A percentile compares a stretch with the other conserved stretches of the same genome.
phyloP scores from a whole-genome alignment of 2,888 invertebrate genomes.

The Parasteatoda lunata region DNA sequence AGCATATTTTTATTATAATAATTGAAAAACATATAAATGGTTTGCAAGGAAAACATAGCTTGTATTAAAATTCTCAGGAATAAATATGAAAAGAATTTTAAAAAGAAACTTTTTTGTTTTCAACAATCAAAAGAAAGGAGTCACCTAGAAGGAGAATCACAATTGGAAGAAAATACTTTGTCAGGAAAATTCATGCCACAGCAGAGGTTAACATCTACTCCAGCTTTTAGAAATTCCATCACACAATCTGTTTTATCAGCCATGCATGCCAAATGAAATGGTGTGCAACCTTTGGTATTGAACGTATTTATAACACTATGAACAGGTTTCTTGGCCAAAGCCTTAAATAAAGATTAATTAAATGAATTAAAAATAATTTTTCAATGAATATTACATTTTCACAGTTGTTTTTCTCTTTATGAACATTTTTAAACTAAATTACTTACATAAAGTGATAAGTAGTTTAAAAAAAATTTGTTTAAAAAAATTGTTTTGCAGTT shows the following conservation, averaged over 20 bases:
- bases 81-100: background rate
- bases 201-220: conserved; percentile 85
- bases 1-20: no score
- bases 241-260: conserved; percentile 84
- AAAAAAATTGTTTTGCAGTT: no score
- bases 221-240: conserved; percentile 85
- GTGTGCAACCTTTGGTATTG: conserved; percentile 79
- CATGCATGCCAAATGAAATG: conserved; percentile 76
- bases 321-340: conserved; percentile 71
- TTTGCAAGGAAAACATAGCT: no score
- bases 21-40: no score
- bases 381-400: no score
- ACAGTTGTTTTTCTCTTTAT: no score
- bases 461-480: no score
- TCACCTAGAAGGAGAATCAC: conserved; percentile 54
- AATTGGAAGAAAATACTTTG: conserved; percentile 16
- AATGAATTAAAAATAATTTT: background rate
- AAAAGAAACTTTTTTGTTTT: background rate
- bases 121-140: background rate
- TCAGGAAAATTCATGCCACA: conserved; percentile 23
- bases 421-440: no score
- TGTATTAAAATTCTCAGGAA: background rate
- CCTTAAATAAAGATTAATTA: conserved; percentile 69
- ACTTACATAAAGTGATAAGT: no score
- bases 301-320: conserved; percentile 81